Percentiles rank a stretch among this genome's conserved stretches.
These are phyloP conservation scores for Dysidea cf. avara DNA, from an alignment of 37 sponge, comb jelly and placozoan genomes.

Conservation along the genomic window DNA sequence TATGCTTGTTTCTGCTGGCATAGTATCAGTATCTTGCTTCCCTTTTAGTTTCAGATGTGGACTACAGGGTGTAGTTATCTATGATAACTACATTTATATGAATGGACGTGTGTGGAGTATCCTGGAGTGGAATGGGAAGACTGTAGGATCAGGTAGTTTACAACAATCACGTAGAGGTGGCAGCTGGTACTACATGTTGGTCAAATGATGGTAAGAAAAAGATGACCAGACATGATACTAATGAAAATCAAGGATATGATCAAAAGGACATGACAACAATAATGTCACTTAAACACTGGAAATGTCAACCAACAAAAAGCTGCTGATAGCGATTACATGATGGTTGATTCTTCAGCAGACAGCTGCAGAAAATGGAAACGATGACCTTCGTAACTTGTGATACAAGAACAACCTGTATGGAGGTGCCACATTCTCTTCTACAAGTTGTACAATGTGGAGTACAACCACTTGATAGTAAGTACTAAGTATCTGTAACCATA, in stretches of 20 bases:
- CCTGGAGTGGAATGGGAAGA: conserved; percentile 31
- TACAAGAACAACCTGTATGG: conserved; percentile 6
- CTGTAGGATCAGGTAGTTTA: conserved; percentile 15
- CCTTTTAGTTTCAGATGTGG: not conserved
- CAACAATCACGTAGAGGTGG: conserved; percentile 27
- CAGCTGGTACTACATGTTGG: conserved; percentile 23
- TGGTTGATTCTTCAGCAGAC: conserved; percentile 6
- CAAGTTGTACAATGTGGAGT: conserved; percentile 2
- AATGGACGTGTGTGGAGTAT: conserved; percentile 24
- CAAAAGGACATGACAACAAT: conserved; percentile 10
- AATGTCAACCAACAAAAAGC: conserved; percentile 13
- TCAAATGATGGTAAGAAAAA: not conserved
- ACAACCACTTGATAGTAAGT: too few species aligned
- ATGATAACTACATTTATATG: conserved; percentile 31
- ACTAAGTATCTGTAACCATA: too few species aligned
- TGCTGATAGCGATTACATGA: conserved; percentile 8
- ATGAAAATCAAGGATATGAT: conserved; percentile 19
- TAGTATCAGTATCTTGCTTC: not conserved
- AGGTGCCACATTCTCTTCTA: conserved; percentile 3
- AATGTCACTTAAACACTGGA: conserved; percentile 15
- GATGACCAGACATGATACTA: conserved; percentile 5
- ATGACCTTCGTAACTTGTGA: conserved; percentile 11
- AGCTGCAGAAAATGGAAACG: conserved; percentile 9
- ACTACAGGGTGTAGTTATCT: conserved; percentile 1
- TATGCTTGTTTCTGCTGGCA: conserved; percentile 11